Conservation (phyloP, 2,888 invertebrate genomes). For the Platycheirus albimanus region DNA sequence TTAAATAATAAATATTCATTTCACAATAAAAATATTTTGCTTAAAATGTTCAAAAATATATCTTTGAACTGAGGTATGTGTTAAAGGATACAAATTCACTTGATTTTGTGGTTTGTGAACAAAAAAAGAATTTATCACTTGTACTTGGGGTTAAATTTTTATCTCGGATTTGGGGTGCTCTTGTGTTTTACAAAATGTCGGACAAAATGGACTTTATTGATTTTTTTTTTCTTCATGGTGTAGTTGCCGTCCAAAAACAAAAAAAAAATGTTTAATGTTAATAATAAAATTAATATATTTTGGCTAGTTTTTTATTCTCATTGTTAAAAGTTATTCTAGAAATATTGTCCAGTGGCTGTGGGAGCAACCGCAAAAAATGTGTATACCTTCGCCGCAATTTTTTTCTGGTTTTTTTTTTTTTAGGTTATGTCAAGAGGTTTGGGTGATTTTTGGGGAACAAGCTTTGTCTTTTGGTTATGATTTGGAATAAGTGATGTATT, state of each 20-base stretch:
- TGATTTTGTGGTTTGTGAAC: neutral
- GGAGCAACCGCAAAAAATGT: too few relatives aligned
- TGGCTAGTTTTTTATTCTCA: too few relatives aligned
- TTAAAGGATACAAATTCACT: conserved; percentile 3
- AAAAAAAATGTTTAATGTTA: neutral
- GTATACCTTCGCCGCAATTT: too few relatives aligned
- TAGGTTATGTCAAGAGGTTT: too few relatives aligned
- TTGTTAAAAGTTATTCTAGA: too few relatives aligned
- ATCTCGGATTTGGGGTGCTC: neutral
- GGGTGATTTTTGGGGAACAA: too few relatives aligned
- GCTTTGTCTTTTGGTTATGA: too few relatives aligned
- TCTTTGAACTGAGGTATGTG: conserved; percentile 52
- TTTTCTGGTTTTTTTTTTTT: too few relatives aligned
- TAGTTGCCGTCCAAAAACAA: neutral
- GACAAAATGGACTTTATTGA: neutral
- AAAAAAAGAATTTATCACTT: neutral
- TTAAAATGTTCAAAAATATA: neutral
- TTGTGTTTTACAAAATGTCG: conserved; percentile 9
- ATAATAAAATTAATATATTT: too few relatives aligned
- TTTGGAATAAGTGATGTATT: too few relatives aligned
- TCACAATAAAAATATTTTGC: neutral
- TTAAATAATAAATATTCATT: neutral
- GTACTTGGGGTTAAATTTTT: neutral
- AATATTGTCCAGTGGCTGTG: too few relatives aligned
- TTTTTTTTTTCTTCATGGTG: neutral